phyloP scores from a whole-genome alignment of 2,113 vertebrate genomes.

The Pitta sordida region DNA sequence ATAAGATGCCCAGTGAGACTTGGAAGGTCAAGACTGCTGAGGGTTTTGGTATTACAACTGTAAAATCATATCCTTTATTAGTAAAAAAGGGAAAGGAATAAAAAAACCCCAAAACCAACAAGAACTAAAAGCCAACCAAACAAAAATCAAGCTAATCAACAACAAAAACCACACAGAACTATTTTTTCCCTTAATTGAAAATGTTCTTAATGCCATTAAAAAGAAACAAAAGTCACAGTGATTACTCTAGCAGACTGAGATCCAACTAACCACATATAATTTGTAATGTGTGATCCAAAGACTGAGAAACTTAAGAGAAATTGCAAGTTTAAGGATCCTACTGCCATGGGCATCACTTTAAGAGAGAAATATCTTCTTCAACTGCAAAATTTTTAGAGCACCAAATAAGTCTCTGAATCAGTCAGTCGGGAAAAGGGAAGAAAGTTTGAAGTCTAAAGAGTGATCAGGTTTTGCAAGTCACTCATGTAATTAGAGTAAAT shows the following conservation, averaged over 20 bases:
- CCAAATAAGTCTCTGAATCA: neutral
- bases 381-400: neutral
- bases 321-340: neutral
- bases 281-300: neutral
- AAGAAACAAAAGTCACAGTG: neutral
- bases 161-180: too few relatives aligned
- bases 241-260: neutral
- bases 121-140: too few relatives aligned
- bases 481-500: neutral
- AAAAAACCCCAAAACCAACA: too few relatives aligned
- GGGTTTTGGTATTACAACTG: neutral
- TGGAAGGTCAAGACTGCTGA: neutral
- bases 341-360: neutral
- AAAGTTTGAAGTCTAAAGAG: neutral
- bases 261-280: neutral
- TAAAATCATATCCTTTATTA: neutral
- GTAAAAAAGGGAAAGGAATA: neutral
- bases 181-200: neutral
- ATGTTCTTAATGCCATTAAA: neutral
- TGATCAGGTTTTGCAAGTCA: neutral
- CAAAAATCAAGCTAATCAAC: too few relatives aligned
- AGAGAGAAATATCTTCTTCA: neutral
- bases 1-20: neutral
- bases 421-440: neutral
- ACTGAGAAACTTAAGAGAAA: neutral